Evolutionary conservation across 2,888 invertebrate species (phyloP), one percentile per base, ranked within the genome.

Genomic region (Spisula subtruncata): DNA sequence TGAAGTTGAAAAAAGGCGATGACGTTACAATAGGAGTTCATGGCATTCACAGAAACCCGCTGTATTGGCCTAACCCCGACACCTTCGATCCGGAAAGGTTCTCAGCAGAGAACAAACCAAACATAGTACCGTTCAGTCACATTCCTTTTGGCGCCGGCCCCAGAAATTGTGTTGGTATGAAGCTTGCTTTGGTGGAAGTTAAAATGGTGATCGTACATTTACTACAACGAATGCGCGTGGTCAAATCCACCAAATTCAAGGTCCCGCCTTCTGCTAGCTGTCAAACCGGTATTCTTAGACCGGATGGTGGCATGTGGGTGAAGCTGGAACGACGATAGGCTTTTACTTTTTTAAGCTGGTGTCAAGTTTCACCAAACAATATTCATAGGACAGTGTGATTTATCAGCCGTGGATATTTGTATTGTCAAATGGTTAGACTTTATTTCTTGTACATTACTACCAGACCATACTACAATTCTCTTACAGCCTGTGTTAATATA

Each of bases 91-190:
- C 94, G 4, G 93, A 94, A 56, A 91, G 94, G 41, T 94, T 94
- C 88, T 89, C 92, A 14, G 84, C 89, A 0, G 90, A 91, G 60
- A 93, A 93, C 51, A 90, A 86, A 32, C 29, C 51, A 0, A 91
- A 86, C 6, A 91, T 92, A 20, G 85, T 92, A 5, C 93, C 93
- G 1, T 92, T 91, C 80, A 93, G 92, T 14, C 94, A 91, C 83
- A 86, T 95, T 41, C 94, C 95, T 10, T 95, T 95, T 88, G 96
- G 95, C 8, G 90, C 86, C 14, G 96, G 95, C 1, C 95, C 94
- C 0, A 92, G 95, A 83, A 94, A 96, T 85, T 96, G 96, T 90
- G 91, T 95, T 25, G 95, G 95, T 6, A 93, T 94, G 92, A 86
- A 94, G 51, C 91, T 95, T 60, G 95, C 94, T 5, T 66, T 94